Base-by-base conservation (phyloP, 2,888 invertebrate genomes). In the Sceliomorpha sp. region DNA sequence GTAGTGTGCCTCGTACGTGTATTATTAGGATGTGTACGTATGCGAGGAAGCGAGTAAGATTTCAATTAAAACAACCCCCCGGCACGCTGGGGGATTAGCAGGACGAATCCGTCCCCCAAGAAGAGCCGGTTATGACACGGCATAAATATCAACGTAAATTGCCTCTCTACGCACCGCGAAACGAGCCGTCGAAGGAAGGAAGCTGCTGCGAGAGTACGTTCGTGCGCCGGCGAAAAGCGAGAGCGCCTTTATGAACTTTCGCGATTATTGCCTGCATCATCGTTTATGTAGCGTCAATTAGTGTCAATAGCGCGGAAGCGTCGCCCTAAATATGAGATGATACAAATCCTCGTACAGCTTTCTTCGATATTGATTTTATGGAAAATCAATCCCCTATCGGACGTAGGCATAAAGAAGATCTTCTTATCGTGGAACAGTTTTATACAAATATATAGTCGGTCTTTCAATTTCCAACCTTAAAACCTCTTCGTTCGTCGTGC, bases 131-230 rank as follows among this genome's bases (percentile, higher is more conserved):
- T 88, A 87, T 88, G 88, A 87, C 87, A 79, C 80, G 82, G 88
- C 87, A 88, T 88, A 88, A 88, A 88, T 88, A 88, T 87, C 87
- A 86, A 86, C 86, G 87, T 87, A 88, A 88, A 87, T 88, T 87
- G 84, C 81, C 81, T 74, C 62, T 67, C 70, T 59, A 32, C 69
- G 67, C 53, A 63, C 67, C 67, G 51, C 67, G 69, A 50, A 56
- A 72, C 70, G 67, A 69, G 69, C 69, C 59, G 50, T 55, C 55
- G 60, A n/a, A n/a, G n/a, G n/a, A n/a, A 59, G 59, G 67, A 70
- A 72, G 59, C 67, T 63, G 69, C 50, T n/a, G n/a, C n/a, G n/a
- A n/a, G 63, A 70, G 70, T 64, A 66, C 68, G 64, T 55, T n/a
- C 59, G 64, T 53, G 63, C 39, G 63, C 55, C 72, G 58, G n/a